These are phyloP conservation scores for Caretta caretta DNA, from an alignment of 2,113 vertebrate genomes.

Conservation along the genomic window DNA sequence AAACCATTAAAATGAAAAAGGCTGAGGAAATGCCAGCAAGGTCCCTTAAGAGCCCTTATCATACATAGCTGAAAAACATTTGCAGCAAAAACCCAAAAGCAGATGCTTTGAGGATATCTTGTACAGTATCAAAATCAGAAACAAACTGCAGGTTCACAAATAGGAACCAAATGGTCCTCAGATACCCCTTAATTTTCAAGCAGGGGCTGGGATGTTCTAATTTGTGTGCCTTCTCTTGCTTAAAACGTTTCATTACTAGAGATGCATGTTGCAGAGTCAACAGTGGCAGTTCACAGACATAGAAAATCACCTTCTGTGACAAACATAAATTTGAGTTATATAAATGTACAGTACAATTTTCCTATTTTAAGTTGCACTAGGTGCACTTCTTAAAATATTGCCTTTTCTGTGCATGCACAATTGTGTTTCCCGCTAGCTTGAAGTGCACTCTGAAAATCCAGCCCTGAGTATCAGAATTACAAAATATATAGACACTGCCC, in stretches of 20 bases:
- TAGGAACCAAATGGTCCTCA: background rate
- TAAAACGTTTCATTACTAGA: background rate
- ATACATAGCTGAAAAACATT: background rate
- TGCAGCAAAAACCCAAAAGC: background rate
- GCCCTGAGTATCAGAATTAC: background rate
- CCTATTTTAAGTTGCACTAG: background rate
- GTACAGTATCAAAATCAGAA: rapidly evolving
- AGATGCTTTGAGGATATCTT: background rate
- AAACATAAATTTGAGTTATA: background rate
- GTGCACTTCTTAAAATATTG: background rate
- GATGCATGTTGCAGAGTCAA: background rate
- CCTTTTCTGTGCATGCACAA: background rate
- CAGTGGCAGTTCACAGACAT: background rate
- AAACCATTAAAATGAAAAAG: conserved; percentile 46
- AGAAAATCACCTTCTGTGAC: background rate
- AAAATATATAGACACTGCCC: background rate
- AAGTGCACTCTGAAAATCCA: background rate
- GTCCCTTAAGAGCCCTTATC: conserved; percentile 17
- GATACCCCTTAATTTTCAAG: background rate
- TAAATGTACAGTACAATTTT: background rate
- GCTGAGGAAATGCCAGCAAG: conserved; percentile 52
- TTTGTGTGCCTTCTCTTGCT: background rate
- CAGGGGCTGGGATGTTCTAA: background rate
- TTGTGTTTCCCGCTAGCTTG: background rate
- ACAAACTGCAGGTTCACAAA: background rate